Conservation (phyloP, 2,888 invertebrate genomes). For the Ormyrus nitidulus region DNA sequence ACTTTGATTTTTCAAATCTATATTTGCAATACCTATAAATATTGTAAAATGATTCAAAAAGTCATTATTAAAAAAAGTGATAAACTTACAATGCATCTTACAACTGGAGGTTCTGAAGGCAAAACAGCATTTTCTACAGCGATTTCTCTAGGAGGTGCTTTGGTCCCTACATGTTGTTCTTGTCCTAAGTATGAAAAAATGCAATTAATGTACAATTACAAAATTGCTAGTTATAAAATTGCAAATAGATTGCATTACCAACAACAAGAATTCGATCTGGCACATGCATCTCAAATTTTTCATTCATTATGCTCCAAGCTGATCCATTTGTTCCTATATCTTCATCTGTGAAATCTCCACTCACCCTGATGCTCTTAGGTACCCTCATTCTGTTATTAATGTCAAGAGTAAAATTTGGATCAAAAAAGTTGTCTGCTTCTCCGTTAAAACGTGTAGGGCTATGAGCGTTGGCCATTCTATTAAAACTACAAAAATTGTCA, state of each 20-base stretch:
- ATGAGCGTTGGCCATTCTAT: conserved; percentile 71
- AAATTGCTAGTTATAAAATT: background rate
- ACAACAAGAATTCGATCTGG: conserved; percentile 94
- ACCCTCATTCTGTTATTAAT: conserved; percentile 90
- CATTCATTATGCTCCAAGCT: conserved; percentile 78
- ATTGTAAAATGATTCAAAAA: background rate
- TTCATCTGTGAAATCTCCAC: conserved; percentile 82
- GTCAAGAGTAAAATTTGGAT: conserved; percentile 85
- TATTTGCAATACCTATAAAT: background rate
- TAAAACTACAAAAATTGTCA: conserved; percentile 5
- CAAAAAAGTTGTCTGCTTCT: conserved; percentile 79
- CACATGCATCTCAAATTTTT: conserved; percentile 93
- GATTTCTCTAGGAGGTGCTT: conserved; percentile 91
- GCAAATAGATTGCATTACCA: conserved; percentile 79
- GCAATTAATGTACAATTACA: background rate
- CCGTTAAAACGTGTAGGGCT: conserved; percentile 81
- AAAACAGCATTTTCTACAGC: conserved; percentile 89
- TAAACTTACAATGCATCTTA: conserved; percentile 75
- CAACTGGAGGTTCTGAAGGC: conserved; percentile 82
- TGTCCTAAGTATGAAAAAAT: conserved; percentile 76
- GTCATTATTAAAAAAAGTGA: background rate
- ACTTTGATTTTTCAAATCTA: background rate
- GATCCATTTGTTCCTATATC: conserved; percentile 79
- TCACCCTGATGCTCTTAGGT: conserved; percentile 86
- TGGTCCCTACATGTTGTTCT: conserved; percentile 80